Evolutionary conservation across 2,797 vertebrate species (phyloP), one percentile per base, ranked within the genome.

Genomic region (Alectoris magna): DNA sequence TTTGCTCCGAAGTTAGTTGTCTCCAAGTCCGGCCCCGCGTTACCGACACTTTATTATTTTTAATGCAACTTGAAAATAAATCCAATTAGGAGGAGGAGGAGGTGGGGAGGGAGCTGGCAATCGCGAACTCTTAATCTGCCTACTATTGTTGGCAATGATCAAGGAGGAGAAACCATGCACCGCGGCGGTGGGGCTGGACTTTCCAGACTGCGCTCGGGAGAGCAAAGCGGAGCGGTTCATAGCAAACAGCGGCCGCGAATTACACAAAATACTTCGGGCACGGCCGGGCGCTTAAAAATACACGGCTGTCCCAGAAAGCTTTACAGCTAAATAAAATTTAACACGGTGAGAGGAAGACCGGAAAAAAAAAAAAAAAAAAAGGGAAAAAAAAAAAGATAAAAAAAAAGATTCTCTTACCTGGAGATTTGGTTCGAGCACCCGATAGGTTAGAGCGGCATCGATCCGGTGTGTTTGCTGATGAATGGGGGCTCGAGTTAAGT

Each of bases 381-480:
- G 34, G 34, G 34, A 34, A 13, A 6, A 29, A 5, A 14, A 27
- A 29, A 11, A 11, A 27, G 95, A 93, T 85, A 84, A 84, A 88
- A 88, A 93, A 90, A 84, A 85, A 88, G 74, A 94, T 95, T 85
- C 49, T 96, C 99, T 99, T 99, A 99, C 99, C 99, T 99, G 98
- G 98, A 98, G 97, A 97, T 98, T 97, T 98, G 98, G 97, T 98
- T 97, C 97, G 94, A 97, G 97, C 96, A 97, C 97, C 97, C 97
- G 97, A 95, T 97, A 97, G 98, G 97, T 98, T 98, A 98, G 95
- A 97, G 98, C 87, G 97, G 97, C 98, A 99, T 99, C 98, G 98
- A 98, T 98, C 98, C 98, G 97, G 91, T 92, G 97, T 97, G 98
- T 96, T 97, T 94, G 98, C 97, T 97, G 98, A 98, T 97, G 98